Base-by-base conservation (phyloP, 2,888 invertebrate species). In the Asteroscopus sphinx region DNA sequence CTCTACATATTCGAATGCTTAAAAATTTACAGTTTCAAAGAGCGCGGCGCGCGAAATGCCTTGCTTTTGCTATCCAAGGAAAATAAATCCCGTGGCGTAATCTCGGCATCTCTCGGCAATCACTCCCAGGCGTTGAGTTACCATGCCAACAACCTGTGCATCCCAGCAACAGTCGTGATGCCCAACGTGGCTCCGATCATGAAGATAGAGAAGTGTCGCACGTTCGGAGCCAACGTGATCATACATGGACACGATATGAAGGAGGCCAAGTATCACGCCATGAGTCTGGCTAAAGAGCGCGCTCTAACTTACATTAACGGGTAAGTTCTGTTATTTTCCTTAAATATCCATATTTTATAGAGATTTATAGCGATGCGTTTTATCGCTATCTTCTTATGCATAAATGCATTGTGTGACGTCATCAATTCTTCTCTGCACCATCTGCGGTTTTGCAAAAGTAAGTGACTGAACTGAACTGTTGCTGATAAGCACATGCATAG, bases 51-150 rank as follows among this genome's bases (percentile, higher is more conserved):
- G 0, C 94, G 98, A 12, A 98, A 98, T 81, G 97, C 98, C 0
- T 90, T 99, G 41, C 87, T 98, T 41, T 96, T 96, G 86, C 92
- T 99, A 2, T 90, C 96, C 1, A 94, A 96, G 51, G 96, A 97
- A 32, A 96, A 97, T 74, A 96, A 96, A 80, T 88, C 92, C 51
- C 92, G 87, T 2, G 99, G 99, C 1, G 98, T 99, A 0, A 97
- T 98, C 57, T 98, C 99, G 0, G 99, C 99, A 0, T 98, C 98
- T 0, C 95, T 99, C 49, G 99, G 99, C 0, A 99, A 99, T 88
- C 99, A 99, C 90, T 99, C 99, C 0, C 96, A 98, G 80, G 96
- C 93, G 0, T 82, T 98, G 41, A 96, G 96, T 69, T 98, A 97
- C 85, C 98, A 98, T 83, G 98, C 97, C 0, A 93, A 95, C 71